Conservation (phyloP, 2,797 vertebrate species). For the Tenualosa ilisha region DNA sequence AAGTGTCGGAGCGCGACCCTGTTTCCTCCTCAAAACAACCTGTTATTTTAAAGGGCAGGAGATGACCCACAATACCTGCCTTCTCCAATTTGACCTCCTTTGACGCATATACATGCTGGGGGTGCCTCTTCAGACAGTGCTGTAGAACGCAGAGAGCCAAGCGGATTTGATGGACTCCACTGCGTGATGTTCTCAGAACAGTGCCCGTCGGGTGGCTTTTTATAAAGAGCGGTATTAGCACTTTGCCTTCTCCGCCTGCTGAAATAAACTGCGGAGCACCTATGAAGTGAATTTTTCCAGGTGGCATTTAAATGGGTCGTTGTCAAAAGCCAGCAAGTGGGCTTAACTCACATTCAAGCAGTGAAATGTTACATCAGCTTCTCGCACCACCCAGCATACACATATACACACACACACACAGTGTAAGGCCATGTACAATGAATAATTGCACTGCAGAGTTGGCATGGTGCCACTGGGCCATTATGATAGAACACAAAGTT, state of each 20-base stretch:
- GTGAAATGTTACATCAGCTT: slow-evolving; percentile 31
- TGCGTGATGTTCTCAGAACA: not conserved
- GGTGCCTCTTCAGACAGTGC: not conserved
- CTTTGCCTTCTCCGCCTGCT: not conserved
- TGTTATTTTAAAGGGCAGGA: not conserved
- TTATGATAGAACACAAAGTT: not conserved
- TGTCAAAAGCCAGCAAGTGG: not conserved
- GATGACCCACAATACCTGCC: not conserved
- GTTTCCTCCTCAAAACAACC: not conserved
- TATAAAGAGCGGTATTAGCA: not conserved
- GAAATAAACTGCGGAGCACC: not conserved
- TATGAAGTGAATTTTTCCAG: not conserved
- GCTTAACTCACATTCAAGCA: not conserved
- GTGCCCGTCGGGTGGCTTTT: not conserved
- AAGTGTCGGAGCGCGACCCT: not conserved
- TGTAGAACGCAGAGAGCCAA: not conserved
- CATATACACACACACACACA: not conserved
- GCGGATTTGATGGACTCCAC: not conserved
- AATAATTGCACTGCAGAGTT: not conserved
- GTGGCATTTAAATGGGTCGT: not conserved
- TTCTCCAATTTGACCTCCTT: not conserved
- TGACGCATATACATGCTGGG: not conserved
- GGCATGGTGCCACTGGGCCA: not conserved
- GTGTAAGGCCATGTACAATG: not conserved
- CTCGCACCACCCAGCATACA: not conserved